Evolutionary conservation across 1,140 invertebrate genomes (phyloP), one percentile per base, ranked within the genome.

Genomic region (Cotesia typhae): DNA sequence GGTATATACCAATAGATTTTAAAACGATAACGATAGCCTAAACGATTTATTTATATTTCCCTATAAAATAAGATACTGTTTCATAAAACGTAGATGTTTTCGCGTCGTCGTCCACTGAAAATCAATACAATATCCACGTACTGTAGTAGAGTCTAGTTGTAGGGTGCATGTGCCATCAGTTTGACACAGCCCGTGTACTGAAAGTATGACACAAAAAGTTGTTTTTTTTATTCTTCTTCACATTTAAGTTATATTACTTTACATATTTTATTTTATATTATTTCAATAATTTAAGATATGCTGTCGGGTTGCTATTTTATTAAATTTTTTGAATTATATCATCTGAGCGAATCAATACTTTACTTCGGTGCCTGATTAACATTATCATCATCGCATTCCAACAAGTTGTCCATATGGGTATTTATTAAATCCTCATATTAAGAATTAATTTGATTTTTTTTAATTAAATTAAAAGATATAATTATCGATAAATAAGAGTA

Each of bases 101-200:
- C 41, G 47, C 17, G 12, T 12, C 38, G 53, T 51, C 57, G 35
- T 37, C 10, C 35, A 60, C 38, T 47, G 59, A 59, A 75, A 75
- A 75, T 75, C 74, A 75, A 75, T 75, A 75, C 74, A 73, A 75
- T 75, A 75, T 41, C 35, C 61, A 71, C 53, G 65, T 59, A 55
- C 47, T 70, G 4, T 47, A 65, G 55, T 36, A 53, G 55, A 17
- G 53, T 52, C 38, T 17, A 52, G 3, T 28, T 63, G 17, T 38
- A 60, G 74, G 20, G 67, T 70, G 70, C 71, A 70, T 72, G 74
- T 72, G 70, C 12, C 55, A 36, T 61, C 66, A 75, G 73, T 71
- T 64, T 71, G 65, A 47, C 38, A 72, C 63, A 67, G 66, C 17
- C 63, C 12, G 60, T 70, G 37, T 9, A 47, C 41, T 66, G 20